Percentiles rank a stretch among this genome's conserved stretches.
These are phyloP conservation scores for Sminthurides bifidus DNA, from an alignment of 1,140 invertebrate species.

Conservation along the genomic window DNA sequence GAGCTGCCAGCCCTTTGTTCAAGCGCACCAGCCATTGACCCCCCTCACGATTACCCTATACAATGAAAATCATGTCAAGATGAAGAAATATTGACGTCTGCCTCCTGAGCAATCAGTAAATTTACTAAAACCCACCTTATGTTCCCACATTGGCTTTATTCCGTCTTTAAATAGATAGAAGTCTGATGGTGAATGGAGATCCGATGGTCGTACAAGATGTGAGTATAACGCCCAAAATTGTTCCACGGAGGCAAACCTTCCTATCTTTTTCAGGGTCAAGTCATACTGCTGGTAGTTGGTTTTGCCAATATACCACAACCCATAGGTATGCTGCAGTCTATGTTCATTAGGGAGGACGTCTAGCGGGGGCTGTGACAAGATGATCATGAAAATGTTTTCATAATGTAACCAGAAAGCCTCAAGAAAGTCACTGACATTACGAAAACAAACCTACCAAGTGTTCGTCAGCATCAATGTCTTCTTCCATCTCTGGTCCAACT, in stretches of 20 bases:
- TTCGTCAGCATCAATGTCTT: slow-evolving; percentile 31
- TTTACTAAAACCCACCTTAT: slow-evolving; percentile 43
- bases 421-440: no score
- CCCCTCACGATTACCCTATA: slow-evolving; percentile 28
- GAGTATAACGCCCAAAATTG: slow-evolving; percentile 92
- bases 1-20: slow-evolving; percentile 83
- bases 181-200: slow-evolving; percentile 81
- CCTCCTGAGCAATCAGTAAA: not conserved
- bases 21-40: slow-evolving; percentile 39
- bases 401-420: not conserved
- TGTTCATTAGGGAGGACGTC: slow-evolving; percentile 26
- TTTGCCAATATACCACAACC: slow-evolving; percentile 32
- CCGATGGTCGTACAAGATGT: slow-evolving; percentile 71
- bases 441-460: slow-evolving; percentile 31
- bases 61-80: not conserved
- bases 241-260: slow-evolving; percentile 78
- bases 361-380: slow-evolving; percentile 22
- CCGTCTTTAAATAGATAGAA: slow-evolving; percentile 97
- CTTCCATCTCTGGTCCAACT: slow-evolving; percentile 15
- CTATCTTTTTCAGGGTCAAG: slow-evolving; percentile 62
- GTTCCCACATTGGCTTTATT: slow-evolving; percentile 93
- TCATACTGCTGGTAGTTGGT: slow-evolving; percentile 33
- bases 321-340: slow-evolving; percentile 26
- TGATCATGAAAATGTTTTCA: not conserved
- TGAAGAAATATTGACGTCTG: not conserved